Conservation (phyloP, 2,113 vertebrate genomes). For the Myiozetetes cayanensis region DNA sequence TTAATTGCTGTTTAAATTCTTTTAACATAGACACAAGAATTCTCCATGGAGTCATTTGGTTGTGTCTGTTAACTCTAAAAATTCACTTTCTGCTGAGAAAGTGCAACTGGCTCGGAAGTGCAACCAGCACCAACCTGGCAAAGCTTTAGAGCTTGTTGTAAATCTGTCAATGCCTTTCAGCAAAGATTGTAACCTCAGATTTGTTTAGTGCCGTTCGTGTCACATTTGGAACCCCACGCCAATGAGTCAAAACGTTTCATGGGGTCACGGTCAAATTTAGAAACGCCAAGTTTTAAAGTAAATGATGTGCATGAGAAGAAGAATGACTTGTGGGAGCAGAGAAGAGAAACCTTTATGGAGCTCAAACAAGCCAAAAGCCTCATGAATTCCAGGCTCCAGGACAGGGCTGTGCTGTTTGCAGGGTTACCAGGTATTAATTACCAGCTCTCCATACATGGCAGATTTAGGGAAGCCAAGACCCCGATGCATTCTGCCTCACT, state of each 20-base stretch:
- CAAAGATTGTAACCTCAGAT: slow-evolving; percentile 24
- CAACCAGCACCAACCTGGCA: slow-evolving; percentile 12
- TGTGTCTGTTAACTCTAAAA: neutral
- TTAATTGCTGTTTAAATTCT: slow-evolving; percentile 5
- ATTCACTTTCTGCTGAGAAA: slow-evolving; percentile 16
- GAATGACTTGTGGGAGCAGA: neutral
- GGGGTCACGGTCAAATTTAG: neutral
- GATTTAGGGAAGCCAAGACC: neutral
- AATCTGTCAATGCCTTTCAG: slow-evolving; percentile 51
- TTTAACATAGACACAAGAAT: neutral
- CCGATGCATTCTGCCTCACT: neutral
- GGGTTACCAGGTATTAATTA: neutral
- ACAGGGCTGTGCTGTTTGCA: neutral
- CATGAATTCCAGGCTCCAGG: neutral
- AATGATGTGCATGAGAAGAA: neutral
- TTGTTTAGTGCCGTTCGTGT: neutral
- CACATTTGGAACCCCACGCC: neutral
- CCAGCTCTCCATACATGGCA: neutral
- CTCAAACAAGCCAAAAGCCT: neutral
- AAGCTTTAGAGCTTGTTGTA: slow-evolving; percentile 9
- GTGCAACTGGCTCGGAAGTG: neutral
- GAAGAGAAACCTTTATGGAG: neutral
- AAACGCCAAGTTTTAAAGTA: neutral
- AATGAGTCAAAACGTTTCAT: neutral
- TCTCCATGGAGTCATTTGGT: slow-evolving; percentile 22